Evolutionary conservation across 2,113 vertebrate genomes (phyloP).

Genomic region (Irena cyanogastra): DNA sequence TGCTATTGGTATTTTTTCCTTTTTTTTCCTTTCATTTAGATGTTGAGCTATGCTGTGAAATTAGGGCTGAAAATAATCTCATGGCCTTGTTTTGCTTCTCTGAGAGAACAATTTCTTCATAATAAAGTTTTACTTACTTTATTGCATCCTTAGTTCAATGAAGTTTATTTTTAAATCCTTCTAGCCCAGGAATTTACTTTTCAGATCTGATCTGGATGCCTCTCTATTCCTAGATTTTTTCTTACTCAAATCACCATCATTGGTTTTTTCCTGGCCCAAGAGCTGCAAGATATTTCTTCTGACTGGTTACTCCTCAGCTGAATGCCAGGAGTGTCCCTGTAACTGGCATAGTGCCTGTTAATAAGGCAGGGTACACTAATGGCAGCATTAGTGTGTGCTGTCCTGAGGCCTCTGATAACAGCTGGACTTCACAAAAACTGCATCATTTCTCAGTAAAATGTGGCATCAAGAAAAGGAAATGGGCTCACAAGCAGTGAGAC

Average conservation of each 20-base stretch:
- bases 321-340: neutral
- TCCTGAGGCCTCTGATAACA: neutral
- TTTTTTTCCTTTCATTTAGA: neutral
- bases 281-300: neutral
- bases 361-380: neutral
- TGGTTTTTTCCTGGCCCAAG: slow-evolving; percentile 10
- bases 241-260: neutral
- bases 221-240: neutral
- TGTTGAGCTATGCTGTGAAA: neutral
- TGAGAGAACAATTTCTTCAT: neutral
- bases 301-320: neutral
- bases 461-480: neutral
- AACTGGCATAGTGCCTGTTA: neutral
- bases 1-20: neutral
- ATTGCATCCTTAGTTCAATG: neutral
- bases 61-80: neutral
- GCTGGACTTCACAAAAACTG: neutral
- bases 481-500: neutral
- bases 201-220: neutral
- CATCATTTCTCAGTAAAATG: neutral
- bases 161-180: neutral
- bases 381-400: neutral
- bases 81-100: neutral
- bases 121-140: neutral
- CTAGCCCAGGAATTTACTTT: neutral